These are phyloP conservation scores for Phasia obesa DNA, from an alignment of 2,888 invertebrate species.

Conservation along the genomic window DNA sequence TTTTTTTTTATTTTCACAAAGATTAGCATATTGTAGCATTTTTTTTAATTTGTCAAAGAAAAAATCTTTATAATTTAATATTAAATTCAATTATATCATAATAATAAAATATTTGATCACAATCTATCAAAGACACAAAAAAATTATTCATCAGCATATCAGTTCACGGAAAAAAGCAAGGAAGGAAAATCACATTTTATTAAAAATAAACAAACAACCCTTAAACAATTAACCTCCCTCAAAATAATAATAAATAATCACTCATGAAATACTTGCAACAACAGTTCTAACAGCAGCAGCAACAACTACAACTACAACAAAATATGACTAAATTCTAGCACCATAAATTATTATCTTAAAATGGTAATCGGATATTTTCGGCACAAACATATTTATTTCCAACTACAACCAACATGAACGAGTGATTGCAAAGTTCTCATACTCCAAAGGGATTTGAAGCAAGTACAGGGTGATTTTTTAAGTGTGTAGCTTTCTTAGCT, in stretches of 20 bases:
- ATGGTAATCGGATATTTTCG: conserved; percentile 71
- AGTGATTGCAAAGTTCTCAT: conserved; percentile 6
- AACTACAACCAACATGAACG: conserved; percentile 1
- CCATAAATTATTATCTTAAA: conserved; percentile 69
- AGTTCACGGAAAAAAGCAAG: background rate
- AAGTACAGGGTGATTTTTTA: background rate
- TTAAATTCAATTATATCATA: conserved; percentile 64
- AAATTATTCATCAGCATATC: conserved; percentile 4
- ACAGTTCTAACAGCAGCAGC: background rate
- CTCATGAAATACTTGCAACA: background rate
- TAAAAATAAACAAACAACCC: conserved; percentile 57
- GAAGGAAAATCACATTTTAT: conserved; percentile 9
- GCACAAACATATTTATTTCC: conserved; percentile 51
- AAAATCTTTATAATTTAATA: conserved; percentile 64
- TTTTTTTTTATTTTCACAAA: conserved; percentile 9
- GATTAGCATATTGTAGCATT: conserved; percentile 51
- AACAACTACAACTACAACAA: conserved; percentile 1
- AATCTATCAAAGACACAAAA: conserved; percentile 39
- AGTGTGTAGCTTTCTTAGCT: background rate
- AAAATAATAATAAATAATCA: background rate
- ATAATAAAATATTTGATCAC: conserved; percentile 67
- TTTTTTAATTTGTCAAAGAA: conserved; percentile 24
- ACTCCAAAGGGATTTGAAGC: conserved; percentile 2
- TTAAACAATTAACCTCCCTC: conserved; percentile 69
- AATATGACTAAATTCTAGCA: conserved; percentile 59